These are phyloP conservation scores for Aricia agestis DNA, from an alignment of 1,140 invertebrate species.

Conservation along the genomic window DNA sequence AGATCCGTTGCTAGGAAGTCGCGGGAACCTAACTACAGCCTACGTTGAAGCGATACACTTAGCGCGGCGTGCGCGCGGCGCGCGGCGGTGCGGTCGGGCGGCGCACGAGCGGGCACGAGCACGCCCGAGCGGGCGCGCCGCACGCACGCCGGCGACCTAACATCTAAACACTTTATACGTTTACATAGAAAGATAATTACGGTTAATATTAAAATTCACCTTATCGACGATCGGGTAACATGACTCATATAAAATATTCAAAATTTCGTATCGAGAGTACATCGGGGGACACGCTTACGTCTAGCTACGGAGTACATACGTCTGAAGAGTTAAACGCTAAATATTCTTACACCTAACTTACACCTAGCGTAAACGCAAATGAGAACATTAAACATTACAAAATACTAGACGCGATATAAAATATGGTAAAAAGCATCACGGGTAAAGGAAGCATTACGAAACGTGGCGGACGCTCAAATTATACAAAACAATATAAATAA, in stretches of 20 bases:
- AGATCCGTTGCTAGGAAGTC: constrained; percentile 71
- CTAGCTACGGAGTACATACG: constrained; percentile 66
- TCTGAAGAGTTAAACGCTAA: constrained; percentile 64
- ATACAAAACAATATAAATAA: constrained; percentile 63
- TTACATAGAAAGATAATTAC: constrained; percentile 65
- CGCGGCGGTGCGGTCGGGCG: too few relatives aligned
- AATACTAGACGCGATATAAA: constrained; percentile 53
- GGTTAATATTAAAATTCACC: constrained; percentile 66
- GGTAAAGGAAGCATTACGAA: constrained; percentile 66
- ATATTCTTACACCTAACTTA: constrained; percentile 58
- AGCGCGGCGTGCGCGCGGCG: constrained; percentile 51
- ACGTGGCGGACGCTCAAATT: constrained; percentile 39
- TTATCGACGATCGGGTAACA: constrained; percentile 59
- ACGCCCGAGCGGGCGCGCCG: constrained; percentile 25
- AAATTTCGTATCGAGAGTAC: constrained; percentile 18
- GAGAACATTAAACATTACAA: constrained; percentile 53
- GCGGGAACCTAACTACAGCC: constrained; percentile 70
- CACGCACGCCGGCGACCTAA: constrained; percentile 36
- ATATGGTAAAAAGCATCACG: constrained; percentile 60
- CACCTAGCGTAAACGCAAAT: constrained; percentile 62
- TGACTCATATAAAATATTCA: constrained; percentile 42
- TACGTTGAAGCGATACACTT: constrained; percentile 66
- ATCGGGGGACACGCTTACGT: constrained; percentile 39
- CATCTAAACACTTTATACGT: constrained; percentile 54
- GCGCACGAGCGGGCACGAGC: too few relatives aligned